phyloP scores from a whole-genome alignment of 2,888 invertebrate species.

The Phanerotoma sp. region DNA sequence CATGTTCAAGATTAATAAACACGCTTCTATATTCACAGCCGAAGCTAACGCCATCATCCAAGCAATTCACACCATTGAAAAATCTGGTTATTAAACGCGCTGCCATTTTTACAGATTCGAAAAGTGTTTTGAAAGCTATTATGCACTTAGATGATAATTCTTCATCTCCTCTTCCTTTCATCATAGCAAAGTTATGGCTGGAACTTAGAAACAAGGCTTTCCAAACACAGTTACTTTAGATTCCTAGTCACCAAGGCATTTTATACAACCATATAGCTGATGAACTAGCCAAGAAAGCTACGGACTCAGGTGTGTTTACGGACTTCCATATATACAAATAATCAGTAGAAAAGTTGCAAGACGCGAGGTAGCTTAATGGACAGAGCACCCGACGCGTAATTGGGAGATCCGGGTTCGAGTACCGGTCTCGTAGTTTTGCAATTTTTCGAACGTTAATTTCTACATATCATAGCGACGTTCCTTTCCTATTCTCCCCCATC shows the following conservation, averaged over 20 bases:
- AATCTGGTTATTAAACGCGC: not conserved
- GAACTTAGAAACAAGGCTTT: not conserved
- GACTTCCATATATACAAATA: too few species aligned
- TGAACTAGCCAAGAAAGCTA: not conserved
- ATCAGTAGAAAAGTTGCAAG: too few species aligned
- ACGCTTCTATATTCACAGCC: not conserved
- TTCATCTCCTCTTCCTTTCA: not conserved
- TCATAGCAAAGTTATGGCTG: too few species aligned
- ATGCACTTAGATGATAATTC: not conserved
- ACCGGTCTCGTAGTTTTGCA: too few species aligned
- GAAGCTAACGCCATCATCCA: not conserved
- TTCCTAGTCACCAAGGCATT: not conserved
- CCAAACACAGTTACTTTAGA: not conserved
- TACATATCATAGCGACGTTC: too few species aligned
- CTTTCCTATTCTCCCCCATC: too few species aligned
- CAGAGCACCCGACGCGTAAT: too few species aligned
- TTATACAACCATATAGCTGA: not conserved
- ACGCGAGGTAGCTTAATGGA: too few species aligned
- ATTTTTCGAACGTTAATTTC: too few species aligned
- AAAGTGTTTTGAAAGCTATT: not conserved
- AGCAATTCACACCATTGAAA: not conserved
- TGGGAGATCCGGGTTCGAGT: too few species aligned
- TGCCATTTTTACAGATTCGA: not conserved
- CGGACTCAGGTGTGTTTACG: not conserved
- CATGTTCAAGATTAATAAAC: not conserved